Conservation (phyloP, 2,888 invertebrate species). For the Cryptocephalus primarius region DNA sequence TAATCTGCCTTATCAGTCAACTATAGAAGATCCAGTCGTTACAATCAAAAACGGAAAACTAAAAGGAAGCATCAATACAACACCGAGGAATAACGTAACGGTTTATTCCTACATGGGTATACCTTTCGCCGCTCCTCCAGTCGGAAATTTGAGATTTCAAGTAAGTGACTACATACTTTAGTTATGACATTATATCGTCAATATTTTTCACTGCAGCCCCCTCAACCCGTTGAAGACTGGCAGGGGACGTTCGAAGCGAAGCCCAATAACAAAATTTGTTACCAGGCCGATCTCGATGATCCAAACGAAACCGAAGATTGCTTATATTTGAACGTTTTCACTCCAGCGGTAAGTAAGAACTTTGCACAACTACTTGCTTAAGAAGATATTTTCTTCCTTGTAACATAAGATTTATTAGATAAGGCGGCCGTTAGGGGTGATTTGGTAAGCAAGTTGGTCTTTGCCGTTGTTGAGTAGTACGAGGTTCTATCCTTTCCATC, state of each 20-base stretch:
- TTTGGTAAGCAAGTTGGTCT: too few species aligned
- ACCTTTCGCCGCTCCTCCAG: slow-evolving; percentile 20
- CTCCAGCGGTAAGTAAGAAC: slow-evolving; percentile 13
- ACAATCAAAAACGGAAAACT: slow-evolving; percentile 13
- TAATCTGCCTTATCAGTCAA: too few species aligned
- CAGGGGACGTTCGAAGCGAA: slow-evolving; percentile 13
- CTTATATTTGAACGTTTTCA: slow-evolving; percentile 16
- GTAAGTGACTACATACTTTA: slow-evolving; percentile 8
- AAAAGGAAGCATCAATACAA: slow-evolving; percentile 6
- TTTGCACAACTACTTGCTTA: too few species aligned
- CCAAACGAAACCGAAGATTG: slow-evolving; percentile 15
- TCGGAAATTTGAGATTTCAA: slow-evolving; percentile 20
- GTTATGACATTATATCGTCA: background rate
- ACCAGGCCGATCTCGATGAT: slow-evolving; percentile 7
- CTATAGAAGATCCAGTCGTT: slow-evolving; percentile 7
- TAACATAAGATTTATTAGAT: too few species aligned
- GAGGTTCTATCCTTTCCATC: too few species aligned
- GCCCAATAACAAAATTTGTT: slow-evolving; percentile 8
- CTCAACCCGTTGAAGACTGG: slow-evolving; percentile 16
- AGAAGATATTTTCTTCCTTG: too few species aligned
- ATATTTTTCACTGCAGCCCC: slow-evolving; percentile 7
- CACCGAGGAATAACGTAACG: slow-evolving; percentile 1
- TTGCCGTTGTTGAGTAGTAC: too few species aligned
- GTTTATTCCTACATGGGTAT: slow-evolving; percentile 18
- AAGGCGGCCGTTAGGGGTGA: too few species aligned